phyloP scores from a whole-genome alignment of 2,113 vertebrate species.

The Tachuris rubrigastra region DNA sequence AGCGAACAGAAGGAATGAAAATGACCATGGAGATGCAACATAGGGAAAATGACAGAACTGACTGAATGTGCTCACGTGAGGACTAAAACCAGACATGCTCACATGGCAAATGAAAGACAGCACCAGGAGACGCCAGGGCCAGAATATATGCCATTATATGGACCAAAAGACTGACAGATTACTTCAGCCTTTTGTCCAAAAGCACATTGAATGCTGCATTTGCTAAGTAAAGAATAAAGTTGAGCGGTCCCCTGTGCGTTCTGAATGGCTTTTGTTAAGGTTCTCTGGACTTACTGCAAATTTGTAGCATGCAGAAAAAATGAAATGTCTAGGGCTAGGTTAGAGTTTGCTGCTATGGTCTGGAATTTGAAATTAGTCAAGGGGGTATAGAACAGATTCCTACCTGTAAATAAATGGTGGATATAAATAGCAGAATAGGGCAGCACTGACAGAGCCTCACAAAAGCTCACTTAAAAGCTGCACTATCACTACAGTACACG shows the following conservation, averaged over 20 bases:
- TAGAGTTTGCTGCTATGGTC: neutral
- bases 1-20: conserved; percentile 86
- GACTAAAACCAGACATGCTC: conserved; percentile 62
- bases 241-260: neutral
- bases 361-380: conserved; percentile 13
- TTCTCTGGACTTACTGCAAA: neutral
- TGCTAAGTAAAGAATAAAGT: conserved; percentile 45
- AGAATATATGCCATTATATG: conserved; percentile 18
- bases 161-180: conserved; percentile 41
- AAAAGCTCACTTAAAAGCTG: conserved; percentile 51
- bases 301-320: neutral
- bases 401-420: conserved; percentile 53
- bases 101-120: conserved; percentile 67
- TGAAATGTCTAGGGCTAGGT: neutral
- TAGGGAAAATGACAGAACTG: conserved; percentile 78
- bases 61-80: conserved; percentile 70
- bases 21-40: conserved; percentile 86
- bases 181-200: conserved; percentile 56
- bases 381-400: neutral
- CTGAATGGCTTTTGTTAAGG: conserved; percentile 62
- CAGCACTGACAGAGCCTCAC: neutral
- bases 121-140: neutral
- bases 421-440: conserved; percentile 34
- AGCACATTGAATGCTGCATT: conserved; percentile 41
- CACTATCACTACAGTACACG: conserved; percentile 21